A percentile compares a stretch with the other conserved stretches of the same genome.
Evolutionary conservation across 2,797 vertebrate species (phyloP).

Genomic region (Centropyge bicolor): DNA sequence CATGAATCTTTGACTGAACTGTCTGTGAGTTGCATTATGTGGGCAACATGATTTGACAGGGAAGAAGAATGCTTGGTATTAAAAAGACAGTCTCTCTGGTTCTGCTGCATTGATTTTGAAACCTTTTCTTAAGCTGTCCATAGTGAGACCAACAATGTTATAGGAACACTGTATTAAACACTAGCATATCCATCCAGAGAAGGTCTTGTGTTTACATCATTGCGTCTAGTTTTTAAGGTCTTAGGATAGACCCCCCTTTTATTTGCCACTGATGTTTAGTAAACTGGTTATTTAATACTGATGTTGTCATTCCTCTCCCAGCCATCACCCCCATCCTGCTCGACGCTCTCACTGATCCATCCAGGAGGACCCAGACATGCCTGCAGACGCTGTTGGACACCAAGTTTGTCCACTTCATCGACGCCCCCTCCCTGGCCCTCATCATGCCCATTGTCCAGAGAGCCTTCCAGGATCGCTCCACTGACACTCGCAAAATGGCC

Average conservation of each 20-base stretch:
- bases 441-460: slow-evolving; percentile 99
- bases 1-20: no score
- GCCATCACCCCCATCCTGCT: slow-evolving; percentile 96
- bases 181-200: neutral
- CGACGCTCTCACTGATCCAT: slow-evolving; percentile 97
- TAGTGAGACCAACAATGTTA: neutral
- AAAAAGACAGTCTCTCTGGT: no score
- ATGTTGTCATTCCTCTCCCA: slow-evolving; percentile 61
- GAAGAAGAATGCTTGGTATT: no score
- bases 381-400: slow-evolving; percentile 97
- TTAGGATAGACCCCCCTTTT: neutral
- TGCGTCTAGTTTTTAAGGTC: neutral
- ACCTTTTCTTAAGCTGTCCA: neutral
- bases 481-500: slow-evolving; percentile 98
- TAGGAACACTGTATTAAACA: neutral
- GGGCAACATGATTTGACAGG: no score
- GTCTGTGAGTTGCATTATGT: neutral
- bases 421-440: slow-evolving; percentile 96
- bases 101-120: no score
- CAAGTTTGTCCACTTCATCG: slow-evolving; percentile 99
- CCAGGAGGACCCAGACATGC: slow-evolving; percentile 94
- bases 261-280: neutral
- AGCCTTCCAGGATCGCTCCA: slow-evolving; percentile 98
- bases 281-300: neutral
- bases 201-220: neutral